A percentile compares a stretch with the other conserved stretches of the same genome.
These are phyloP conservation scores for Siniperca undulata DNA, from an alignment of 2,797 vertebrate species.

Conservation along the genomic window DNA sequence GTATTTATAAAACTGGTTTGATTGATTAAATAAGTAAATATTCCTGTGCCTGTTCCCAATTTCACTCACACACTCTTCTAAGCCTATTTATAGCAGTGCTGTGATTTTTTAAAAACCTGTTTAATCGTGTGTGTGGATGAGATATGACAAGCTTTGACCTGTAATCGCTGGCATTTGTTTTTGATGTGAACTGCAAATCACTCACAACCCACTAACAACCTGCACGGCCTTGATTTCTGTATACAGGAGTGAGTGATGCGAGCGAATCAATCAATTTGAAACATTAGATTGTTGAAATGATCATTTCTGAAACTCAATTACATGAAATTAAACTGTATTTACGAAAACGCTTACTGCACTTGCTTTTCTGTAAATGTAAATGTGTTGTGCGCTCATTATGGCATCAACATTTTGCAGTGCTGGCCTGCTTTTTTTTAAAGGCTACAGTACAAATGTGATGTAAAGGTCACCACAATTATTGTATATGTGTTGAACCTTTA, in stretches of 20 bases:
- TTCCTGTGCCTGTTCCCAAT: constrained; percentile 9
- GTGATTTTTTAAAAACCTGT: constrained; percentile 20
- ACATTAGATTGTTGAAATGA: not conserved
- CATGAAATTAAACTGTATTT: not conserved
- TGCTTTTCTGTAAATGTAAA: not conserved
- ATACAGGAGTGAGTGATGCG: not conserved
- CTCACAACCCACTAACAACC: constrained; percentile 12
- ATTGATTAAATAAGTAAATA: constrained; percentile 38
- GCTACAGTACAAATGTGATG: not conserved
- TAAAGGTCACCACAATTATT: not conserved
- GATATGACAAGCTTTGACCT: constrained; percentile 17
- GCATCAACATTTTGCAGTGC: not conserved
- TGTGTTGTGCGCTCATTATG: not conserved
- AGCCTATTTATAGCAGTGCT: constrained; percentile 45
- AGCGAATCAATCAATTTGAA: not conserved
- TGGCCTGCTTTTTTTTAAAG: not conserved
- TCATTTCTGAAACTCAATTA: not conserved
- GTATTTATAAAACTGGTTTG: constrained; percentile 19
- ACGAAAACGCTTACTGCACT: not conserved
- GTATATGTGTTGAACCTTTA: not conserved
- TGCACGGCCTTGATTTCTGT: not conserved
- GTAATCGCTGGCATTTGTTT: constrained; percentile 12
- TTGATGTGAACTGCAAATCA: constrained; percentile 13
- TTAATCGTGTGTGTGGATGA: constrained; percentile 4
- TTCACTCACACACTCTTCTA: constrained; percentile 14